Conservation (phyloP, 1,140 invertebrate species). For the Leptopilina clavipes region DNA sequence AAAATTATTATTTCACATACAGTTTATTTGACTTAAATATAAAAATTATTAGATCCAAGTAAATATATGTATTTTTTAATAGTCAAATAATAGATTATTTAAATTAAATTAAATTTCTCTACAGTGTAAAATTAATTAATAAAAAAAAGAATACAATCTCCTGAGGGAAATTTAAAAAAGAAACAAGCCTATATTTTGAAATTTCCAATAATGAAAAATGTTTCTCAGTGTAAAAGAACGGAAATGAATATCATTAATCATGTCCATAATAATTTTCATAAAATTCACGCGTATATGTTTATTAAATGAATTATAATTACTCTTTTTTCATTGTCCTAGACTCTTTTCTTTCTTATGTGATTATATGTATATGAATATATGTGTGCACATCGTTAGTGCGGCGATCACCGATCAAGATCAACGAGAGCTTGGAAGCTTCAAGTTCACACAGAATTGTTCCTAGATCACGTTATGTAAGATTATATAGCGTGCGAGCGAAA, state of each 20-base stretch:
- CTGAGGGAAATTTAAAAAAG: too few relatives aligned
- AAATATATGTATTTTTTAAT: too few relatives aligned
- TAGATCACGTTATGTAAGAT: constrained; percentile 17
- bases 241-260: constrained; percentile 3
- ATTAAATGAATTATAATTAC: constrained; percentile 10
- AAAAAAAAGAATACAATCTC: too few relatives aligned
- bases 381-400: background rate
- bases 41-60: too few relatives aligned
- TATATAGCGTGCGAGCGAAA: background rate
- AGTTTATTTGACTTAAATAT: too few relatives aligned
- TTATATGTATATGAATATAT: background rate
- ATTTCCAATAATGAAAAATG: background rate
- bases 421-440: background rate
- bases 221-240: background rate
- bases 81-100: too few relatives aligned
- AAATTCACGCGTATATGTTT: constrained; percentile 23
- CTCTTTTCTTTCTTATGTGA: constrained; percentile 7
- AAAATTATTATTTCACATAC: too few relatives aligned
- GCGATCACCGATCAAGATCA: constrained; percentile 14
- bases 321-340: constrained; percentile 6
- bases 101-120: too few relatives aligned
- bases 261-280: background rate
- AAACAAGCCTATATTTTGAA: too few relatives aligned
- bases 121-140: too few relatives aligned
- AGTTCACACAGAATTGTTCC: constrained; percentile 16